phyloP scores from a whole-genome alignment of 1,140 invertebrate genomes.

The Neodiprion fabricii region DNA sequence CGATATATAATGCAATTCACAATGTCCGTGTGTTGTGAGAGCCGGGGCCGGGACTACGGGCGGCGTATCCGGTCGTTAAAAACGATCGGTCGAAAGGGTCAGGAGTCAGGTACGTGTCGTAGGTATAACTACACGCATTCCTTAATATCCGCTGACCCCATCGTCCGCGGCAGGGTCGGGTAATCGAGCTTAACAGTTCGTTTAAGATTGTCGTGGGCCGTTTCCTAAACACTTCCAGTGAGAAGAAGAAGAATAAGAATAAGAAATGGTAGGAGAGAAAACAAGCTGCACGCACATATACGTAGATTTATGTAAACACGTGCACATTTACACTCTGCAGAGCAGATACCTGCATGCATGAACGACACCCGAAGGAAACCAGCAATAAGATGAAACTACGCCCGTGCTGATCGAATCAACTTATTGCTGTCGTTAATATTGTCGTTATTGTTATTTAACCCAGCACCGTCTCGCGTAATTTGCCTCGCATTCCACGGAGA shows the following conservation, averaged over 20 bases:
- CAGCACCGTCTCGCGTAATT: no score
- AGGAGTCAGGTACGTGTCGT: slow-evolving; percentile 6
- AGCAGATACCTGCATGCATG: neutral
- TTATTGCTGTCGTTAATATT: neutral
- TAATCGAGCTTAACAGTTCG: slow-evolving; percentile 7
- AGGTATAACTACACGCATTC: slow-evolving; percentile 5
- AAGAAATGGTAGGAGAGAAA: neutral
- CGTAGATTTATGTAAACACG: no score
- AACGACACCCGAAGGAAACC: neutral
- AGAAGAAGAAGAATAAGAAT: neutral
- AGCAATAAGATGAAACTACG: neutral
- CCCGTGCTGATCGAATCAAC: neutral
- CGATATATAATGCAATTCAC: no score
- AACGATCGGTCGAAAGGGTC: slow-evolving; percentile 3
- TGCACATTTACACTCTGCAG: neutral
- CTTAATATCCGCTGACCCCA: slow-evolving; percentile 6
- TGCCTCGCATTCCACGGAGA: no score
- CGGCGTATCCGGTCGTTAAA: slow-evolving; percentile 5
- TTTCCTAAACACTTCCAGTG: neutral
- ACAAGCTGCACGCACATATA: neutral
- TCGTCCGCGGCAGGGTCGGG: neutral
- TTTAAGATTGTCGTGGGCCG: slow-evolving; percentile 4
- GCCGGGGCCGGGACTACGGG: no score
- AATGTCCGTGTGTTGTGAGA: no score
- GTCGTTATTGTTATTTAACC: no score